Percentiles rank a stretch among this genome's conserved stretches.
These are phyloP conservation scores for Anoura caudifer DNA, from an alignment of 2,113 vertebrate species.

Conservation along the genomic window DNA sequence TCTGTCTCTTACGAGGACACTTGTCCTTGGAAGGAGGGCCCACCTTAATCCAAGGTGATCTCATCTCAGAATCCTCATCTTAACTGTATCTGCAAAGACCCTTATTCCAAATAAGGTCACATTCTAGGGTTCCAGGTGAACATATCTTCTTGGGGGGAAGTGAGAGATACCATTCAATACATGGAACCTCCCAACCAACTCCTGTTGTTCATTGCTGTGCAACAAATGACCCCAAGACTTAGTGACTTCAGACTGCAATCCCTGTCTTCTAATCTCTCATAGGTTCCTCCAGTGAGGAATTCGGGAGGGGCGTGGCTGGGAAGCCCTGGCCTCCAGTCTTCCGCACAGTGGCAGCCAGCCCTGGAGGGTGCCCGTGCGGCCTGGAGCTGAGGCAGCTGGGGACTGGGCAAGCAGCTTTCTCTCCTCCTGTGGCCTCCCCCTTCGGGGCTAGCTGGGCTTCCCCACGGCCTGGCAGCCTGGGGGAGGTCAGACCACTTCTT, in stretches of 20 bases:
- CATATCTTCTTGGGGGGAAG: neutral
- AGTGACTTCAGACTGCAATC: neutral
- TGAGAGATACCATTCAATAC: neutral
- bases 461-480: neutral
- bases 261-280: neutral
- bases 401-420: neutral
- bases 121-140: neutral
- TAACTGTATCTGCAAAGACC: neutral
- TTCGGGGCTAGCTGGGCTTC: neutral
- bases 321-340: neutral
- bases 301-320: neutral
- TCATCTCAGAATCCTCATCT: neutral
- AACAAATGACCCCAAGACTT: no score
- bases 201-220: neutral
- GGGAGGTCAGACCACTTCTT: neutral
- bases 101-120: neutral
- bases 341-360: neutral
- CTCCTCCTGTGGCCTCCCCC: neutral
- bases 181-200: neutral
- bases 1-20: neutral
- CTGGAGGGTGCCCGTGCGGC: neutral
- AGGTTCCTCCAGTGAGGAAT: neutral
- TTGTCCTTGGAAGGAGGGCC: neutral
- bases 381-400: neutral
- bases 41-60: neutral